A percentile compares a stretch with the other conserved stretches of the same genome.
phyloP scores from a whole-genome alignment of 2,797 vertebrate species.

The Todus mexicanus region DNA sequence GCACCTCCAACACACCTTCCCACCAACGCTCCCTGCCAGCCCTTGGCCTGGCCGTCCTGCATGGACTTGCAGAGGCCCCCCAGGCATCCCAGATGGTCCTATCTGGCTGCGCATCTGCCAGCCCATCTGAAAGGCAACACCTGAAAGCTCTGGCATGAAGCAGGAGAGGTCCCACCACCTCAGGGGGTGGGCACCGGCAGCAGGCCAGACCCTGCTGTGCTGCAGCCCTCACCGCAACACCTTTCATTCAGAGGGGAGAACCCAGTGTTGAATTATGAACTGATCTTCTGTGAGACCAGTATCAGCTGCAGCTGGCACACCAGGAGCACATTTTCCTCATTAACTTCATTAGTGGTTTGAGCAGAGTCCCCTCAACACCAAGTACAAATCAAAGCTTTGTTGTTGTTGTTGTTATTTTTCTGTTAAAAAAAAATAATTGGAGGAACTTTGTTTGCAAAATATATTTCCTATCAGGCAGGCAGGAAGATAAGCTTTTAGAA shows the following conservation, averaged over 20 bases:
- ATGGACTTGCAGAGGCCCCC: not conserved
- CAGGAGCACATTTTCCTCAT: not conserved
- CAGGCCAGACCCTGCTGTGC: not conserved
- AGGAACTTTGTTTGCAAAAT: not conserved
- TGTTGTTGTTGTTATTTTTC: not conserved
- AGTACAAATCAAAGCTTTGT: not conserved
- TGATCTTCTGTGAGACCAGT: not conserved
- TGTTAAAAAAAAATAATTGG: not conserved
- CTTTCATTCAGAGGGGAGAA: not conserved
- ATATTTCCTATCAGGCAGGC: not conserved
- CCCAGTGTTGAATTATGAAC: not conserved
- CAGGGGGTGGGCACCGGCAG: not conserved
- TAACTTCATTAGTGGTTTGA: not conserved
- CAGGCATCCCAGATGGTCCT: not conserved
- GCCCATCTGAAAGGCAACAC: not conserved
- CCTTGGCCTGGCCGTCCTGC: not conserved
- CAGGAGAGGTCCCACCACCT: not conserved
- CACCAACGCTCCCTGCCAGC: not conserved
- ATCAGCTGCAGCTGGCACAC: not conserved
- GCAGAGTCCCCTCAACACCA: not conserved
- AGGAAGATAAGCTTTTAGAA: not conserved
- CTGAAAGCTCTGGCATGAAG: not conserved
- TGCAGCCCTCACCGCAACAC: not conserved
- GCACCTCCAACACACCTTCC: not conserved
- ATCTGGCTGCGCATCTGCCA: accelerated